Conservation (phyloP, 2,797 vertebrate genomes). For the Halcyon leucocephala region DNA sequence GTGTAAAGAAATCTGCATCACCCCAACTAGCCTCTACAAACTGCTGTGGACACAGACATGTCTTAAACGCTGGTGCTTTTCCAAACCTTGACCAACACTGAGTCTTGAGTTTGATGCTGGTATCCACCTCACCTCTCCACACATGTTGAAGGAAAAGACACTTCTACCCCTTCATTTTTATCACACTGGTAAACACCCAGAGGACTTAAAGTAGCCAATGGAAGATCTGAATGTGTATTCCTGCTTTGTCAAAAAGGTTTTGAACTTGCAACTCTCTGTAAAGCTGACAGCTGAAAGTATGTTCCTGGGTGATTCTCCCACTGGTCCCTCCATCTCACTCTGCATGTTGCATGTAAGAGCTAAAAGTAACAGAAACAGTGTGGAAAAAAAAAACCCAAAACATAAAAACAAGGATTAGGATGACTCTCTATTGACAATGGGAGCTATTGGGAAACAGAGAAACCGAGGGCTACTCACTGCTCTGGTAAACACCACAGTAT, state of each 20-base stretch:
- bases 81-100: background rate
- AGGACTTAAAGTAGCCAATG: background rate
- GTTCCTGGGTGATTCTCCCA: background rate
- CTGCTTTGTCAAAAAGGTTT: background rate
- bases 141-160: background rate
- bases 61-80: background rate
- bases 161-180: background rate
- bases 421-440: fast-evolving
- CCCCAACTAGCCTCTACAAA: background rate
- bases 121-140: background rate
- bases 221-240: background rate
- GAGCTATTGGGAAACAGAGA: background rate
- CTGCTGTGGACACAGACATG: fast-evolving
- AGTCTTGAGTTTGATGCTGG: fast-evolving
- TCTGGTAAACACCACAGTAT: background rate
- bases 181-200: background rate
- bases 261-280: fast-evolving
- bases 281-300: background rate
- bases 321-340: background rate
- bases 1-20: background rate
- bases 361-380: background rate
- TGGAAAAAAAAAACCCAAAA: background rate
- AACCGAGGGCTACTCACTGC: background rate
- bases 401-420: background rate
- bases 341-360: fast-evolving